Evolutionary conservation across 2,888 invertebrate species (phyloP).

Genomic region (Ectemnius continuus): DNA sequence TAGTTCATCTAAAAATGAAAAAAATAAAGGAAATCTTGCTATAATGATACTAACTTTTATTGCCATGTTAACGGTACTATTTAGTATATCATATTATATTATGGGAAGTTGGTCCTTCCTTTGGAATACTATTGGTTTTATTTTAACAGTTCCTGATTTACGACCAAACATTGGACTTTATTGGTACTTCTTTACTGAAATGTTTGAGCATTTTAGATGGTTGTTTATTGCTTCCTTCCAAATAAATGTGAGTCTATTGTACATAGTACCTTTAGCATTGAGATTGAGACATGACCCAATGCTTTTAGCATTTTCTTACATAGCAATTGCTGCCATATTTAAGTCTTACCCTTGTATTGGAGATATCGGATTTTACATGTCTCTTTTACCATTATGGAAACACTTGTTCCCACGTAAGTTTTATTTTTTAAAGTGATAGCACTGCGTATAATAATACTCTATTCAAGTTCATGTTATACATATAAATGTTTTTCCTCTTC

Average conservation of each 20-base stretch:
- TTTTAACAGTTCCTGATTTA: slow-evolving; percentile 93
- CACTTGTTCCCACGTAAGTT: slow-evolving; percentile 91
- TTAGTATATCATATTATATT: slow-evolving; percentile 82
- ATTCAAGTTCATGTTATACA: slow-evolving; percentile 25
- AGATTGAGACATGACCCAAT: slow-evolving; percentile 89
- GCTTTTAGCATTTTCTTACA: slow-evolving; percentile 87
- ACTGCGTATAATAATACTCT: slow-evolving; percentile 13
- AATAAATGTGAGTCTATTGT: slow-evolving; percentile 95
- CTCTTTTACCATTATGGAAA: slow-evolving; percentile 94
- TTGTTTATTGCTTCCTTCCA: slow-evolving; percentile 98
- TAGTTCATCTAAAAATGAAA: slow-evolving; percentile 80
- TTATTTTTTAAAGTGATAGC: not conserved
- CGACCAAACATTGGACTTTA: slow-evolving; percentile 98
- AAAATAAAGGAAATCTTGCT: slow-evolving; percentile 79
- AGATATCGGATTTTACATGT: slow-evolving; percentile 94
- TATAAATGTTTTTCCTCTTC: slow-evolving; percentile 64
- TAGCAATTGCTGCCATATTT: slow-evolving; percentile 93
- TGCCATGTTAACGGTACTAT: slow-evolving; percentile 80
- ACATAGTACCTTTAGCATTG: slow-evolving; percentile 91
- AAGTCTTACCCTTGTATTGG: slow-evolving; percentile 98
- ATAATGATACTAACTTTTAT: slow-evolving; percentile 80
- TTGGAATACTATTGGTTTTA: slow-evolving; percentile 79
- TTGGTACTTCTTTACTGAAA: slow-evolving; percentile 99
- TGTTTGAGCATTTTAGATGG: slow-evolving; percentile 98
- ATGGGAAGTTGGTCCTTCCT: slow-evolving; percentile 81